A percentile compares a stretch with the other conserved stretches of the same genome.
Evolutionary conservation across 1,140 invertebrate species (phyloP).

Genomic region (Belonocnema kinseyi): DNA sequence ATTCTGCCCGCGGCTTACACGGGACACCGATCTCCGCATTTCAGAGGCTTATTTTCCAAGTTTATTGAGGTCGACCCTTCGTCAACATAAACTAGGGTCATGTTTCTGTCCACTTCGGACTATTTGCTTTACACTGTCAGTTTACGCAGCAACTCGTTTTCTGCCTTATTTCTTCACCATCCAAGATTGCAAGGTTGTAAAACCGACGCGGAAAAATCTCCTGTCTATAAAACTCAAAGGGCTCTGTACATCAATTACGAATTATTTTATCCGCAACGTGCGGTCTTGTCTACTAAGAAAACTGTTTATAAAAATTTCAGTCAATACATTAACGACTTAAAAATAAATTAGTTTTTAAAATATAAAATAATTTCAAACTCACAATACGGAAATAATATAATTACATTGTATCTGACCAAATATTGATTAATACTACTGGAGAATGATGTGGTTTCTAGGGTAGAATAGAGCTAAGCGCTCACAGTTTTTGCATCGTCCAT

Average conservation of each 20-base stretch:
- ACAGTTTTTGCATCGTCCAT: too few species aligned
- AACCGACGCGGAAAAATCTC: background rate
- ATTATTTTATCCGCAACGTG: background rate
- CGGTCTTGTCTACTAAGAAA: background rate
- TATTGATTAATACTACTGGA: too few species aligned
- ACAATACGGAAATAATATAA: too few species aligned
- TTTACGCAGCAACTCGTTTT: conserved; percentile 8
- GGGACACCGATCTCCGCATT: background rate
- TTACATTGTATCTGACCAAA: too few species aligned
- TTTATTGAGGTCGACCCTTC: background rate
- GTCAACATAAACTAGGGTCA: conserved; percentile 1
- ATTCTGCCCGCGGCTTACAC: conserved; percentile 12
- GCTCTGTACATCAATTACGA: background rate
- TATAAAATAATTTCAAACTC: too few species aligned
- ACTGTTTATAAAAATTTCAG: too few species aligned
- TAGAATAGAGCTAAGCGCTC: too few species aligned
- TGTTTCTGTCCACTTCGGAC: background rate
- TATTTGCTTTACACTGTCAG: conserved; percentile 15
- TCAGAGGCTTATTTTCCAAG: background rate
- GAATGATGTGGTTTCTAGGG: too few species aligned
- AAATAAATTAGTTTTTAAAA: too few species aligned
- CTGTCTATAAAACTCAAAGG: background rate
- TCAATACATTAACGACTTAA: too few species aligned
- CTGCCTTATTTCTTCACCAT: conserved; percentile 9
- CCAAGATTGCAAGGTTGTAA: conserved; percentile 6